These are phyloP conservation scores for Argyrosomus regius DNA, from an alignment of 2,797 vertebrate genomes.

Conservation along the genomic window DNA sequence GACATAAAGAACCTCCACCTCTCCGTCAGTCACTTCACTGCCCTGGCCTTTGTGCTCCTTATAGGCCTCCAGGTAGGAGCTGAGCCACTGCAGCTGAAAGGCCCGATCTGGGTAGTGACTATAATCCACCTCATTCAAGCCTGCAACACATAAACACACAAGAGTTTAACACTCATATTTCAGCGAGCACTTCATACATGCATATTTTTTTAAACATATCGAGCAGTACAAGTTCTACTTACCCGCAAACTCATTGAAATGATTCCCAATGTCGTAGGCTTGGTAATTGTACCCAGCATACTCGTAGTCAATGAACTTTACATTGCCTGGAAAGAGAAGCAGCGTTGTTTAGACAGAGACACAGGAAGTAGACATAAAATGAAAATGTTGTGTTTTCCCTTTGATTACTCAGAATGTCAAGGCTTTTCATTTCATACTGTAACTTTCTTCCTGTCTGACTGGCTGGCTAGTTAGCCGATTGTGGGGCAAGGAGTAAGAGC, in stretches of 20 bases:
- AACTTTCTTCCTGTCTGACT: slow-evolving; percentile 53
- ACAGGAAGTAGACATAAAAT: slow-evolving; percentile 50
- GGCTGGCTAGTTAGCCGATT: slow-evolving; percentile 52
- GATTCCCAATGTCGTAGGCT: slow-evolving; percentile 99
- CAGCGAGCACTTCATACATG: not conserved
- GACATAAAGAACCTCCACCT: slow-evolving; percentile 94
- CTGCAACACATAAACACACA: slow-evolving; percentile 71
- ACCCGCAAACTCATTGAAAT: slow-evolving; percentile 99
- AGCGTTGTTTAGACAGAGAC: slow-evolving; percentile 72
- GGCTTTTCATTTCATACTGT: slow-evolving; percentile 64
- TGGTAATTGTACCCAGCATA: slow-evolving; percentile 99
- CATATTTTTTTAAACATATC: not conserved
- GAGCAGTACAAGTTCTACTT: slow-evolving; percentile 16
- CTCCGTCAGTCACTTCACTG: slow-evolving; percentile 88
- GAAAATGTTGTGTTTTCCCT: slow-evolving; percentile 79
- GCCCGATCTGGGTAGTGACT: slow-evolving; percentile 90
- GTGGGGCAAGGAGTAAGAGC: slow-evolving; percentile 79
- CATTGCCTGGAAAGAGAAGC: slow-evolving; percentile 89
- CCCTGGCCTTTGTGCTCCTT: slow-evolving; percentile 92
- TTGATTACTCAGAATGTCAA: slow-evolving; percentile 75
- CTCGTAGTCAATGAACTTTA: slow-evolving; percentile 99
- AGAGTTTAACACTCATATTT: not conserved
- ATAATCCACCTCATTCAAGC: slow-evolving; percentile 97
- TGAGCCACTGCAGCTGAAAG: slow-evolving; percentile 93
- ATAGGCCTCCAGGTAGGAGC: slow-evolving; percentile 94